Base-by-base conservation (phyloP, 2,113 vertebrate genomes). In the Dipodomys ordii region DNA sequence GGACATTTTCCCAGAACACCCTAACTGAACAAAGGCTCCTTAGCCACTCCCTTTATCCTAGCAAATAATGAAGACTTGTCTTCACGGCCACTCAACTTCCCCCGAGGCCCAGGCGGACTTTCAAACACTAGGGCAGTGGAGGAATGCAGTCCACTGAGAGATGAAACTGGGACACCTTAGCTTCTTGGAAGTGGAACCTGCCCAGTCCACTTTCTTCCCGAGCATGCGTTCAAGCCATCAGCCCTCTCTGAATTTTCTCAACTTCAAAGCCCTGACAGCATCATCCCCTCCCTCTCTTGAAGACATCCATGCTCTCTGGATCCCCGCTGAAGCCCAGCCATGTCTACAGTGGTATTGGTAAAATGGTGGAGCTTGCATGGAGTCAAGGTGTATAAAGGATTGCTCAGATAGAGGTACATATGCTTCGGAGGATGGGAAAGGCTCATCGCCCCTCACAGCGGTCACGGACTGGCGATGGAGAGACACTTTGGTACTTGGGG, bases 141-240 rank as follows among this genome's bases (percentile, higher is more conserved):
- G n/a, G 6, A 2, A 7, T 6, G 18, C 7, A n/a, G 49, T 27
- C 90, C 32, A 27, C n/a, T 0, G 0, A 28, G 69, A 25, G 62
- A 20, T 32, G 68, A n/a, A 87, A 77, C 49, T 12, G 49, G 72
- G 80, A 32, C 88, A 15, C 12, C 11, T 71, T 44, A 79, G 78
- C 90, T 83, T 89, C 80, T 25, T 32, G 90, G 67, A 83, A 82
- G 19, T 3, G 12, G 71, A 91, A 77, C 81, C 32, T 76, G 72
- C 49, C 44, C 0, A 1, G 39, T n/a, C 1, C 0, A 57, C 44
- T 80, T 25, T 88, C 73, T 83, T 82, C 88, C 23, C 15, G 53
- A 57, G 53, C 53, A 39, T 9, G 4, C 25, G 67, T 20, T 85
- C 32, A 62, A 30, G 84, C 74, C 35, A 20, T 57, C 53, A 16